Evolutionary conservation across 2,797 vertebrate species (phyloP), one percentile per base, ranked within the genome.

Genomic region (Acanthiza pusilla): DNA sequence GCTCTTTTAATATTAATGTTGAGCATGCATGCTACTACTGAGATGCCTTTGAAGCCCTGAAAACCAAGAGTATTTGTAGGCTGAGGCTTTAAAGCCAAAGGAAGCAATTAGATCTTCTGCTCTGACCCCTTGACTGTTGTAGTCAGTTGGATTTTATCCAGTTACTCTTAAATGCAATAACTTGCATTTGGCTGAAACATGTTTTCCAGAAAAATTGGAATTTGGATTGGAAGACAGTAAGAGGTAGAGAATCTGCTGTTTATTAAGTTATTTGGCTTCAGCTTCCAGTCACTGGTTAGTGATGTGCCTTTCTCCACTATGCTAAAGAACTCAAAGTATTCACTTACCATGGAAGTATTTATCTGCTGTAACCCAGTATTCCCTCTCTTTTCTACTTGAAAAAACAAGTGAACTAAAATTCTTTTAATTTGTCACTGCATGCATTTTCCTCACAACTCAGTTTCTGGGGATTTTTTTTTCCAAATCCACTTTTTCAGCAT

Each of bases 201-300:
- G 32, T 67, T 90, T 93, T 70, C 86, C 40, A 66, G 93, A 85
- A 91, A 96, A 94, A 75, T 3, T 18, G 38, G 47, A 50, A 42
- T 93, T 94, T 73, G 91, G 48, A 36, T 89, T 0, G 0, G 66
- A 90, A 79, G 85, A 58, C n/a, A 62, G 68, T 51, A 47, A 91
- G 70, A 91, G 51, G 58, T 88, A 43, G 89, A 75, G 83, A 42
- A 63, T 67, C 85, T 88, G 45, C 80, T 91, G 63, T 80, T 93
- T 91, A 75, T 95, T 88, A 66, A 95, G 79, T 90, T 92, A 76
- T 47, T 82, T 90, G 90, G 63, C 93, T 86, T 78, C 53, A 76
- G 71, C 48, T 89, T 86, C 62, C 34, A 62, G 67, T 62, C 63
- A 10, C 47, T 90, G 50, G 62, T 94, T 94, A 54, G 32, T 74